Conservation (phyloP, 92 coral and sea anemone genomes). For the Parazoanthus atlanticus region DNA sequence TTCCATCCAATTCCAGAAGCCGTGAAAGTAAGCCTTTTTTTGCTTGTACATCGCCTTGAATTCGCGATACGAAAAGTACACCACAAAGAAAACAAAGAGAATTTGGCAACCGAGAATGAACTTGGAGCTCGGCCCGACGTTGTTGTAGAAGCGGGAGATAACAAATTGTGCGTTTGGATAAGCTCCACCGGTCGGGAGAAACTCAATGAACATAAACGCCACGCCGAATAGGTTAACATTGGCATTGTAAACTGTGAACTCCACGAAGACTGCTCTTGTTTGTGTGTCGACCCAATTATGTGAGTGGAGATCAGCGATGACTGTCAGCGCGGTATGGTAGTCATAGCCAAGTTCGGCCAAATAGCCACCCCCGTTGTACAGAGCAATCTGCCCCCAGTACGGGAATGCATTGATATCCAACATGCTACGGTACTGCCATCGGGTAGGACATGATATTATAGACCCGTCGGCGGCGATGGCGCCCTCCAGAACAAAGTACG, state of each 20-base stretch:
- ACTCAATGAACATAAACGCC: constrained; percentile 85
- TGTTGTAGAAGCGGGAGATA: constrained; percentile 78
- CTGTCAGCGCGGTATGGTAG: constrained; percentile 83
- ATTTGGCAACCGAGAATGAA: constrained; percentile 72
- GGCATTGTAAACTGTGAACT: constrained; percentile 91
- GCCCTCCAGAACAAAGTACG: constrained; percentile 69
- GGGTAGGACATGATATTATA: constrained; percentile 82
- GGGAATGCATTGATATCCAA: constrained; percentile 87
- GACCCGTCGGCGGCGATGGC: constrained; percentile 82
- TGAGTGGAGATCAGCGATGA: constrained; percentile 86
- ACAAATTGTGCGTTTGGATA: constrained; percentile 69
- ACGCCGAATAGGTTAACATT: constrained; percentile 85
- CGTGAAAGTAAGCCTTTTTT: constrained; percentile 72
- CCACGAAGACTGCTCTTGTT: constrained; percentile 80
- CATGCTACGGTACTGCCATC: constrained; percentile 78
- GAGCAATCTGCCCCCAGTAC: constrained; percentile 81
- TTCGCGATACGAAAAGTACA: constrained; percentile 90
- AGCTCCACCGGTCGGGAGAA: constrained; percentile 86
- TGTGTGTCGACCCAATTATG: constrained; percentile 76
- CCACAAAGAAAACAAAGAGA: constrained; percentile 70
- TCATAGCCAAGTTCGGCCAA: constrained; percentile 93
- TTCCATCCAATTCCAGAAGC: constrained; percentile 96
- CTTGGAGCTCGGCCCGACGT: constrained; percentile 66
- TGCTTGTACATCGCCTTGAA: constrained; percentile 74
- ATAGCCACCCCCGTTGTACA: constrained; percentile 90